Percentiles rank a stretch among this genome's conserved stretches.
Evolutionary conservation across 2,888 invertebrate genomes (phyloP).

Genomic region (Uropetala carovei): DNA sequence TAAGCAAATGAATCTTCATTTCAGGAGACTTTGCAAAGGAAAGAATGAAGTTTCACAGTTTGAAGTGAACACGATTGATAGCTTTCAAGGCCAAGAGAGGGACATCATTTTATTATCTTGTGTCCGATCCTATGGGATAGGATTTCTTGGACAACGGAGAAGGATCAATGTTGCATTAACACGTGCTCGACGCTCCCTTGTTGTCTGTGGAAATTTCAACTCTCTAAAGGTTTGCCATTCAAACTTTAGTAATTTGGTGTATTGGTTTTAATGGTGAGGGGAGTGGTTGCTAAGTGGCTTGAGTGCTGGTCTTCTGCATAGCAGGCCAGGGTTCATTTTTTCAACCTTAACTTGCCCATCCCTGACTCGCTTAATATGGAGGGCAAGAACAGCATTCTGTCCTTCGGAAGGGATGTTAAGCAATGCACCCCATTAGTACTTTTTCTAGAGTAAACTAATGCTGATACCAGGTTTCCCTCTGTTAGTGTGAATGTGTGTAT

Average conservation of each 20-base stretch:
- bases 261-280: no score
- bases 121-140: slow-evolving; percentile 77
- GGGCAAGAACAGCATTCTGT: no score
- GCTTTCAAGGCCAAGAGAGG: slow-evolving; percentile 89
- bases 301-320: no score
- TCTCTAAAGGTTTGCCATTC: slow-evolving; percentile 75
- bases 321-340: no score
- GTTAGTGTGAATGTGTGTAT: no score
- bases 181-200: slow-evolving; percentile 86
- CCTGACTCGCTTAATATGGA: no score
- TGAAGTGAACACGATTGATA: slow-evolving; percentile 45
- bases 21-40: neutral
- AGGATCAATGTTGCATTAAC: slow-evolving; percentile 94
- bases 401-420: no score
- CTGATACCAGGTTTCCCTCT: no score
- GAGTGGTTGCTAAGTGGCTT: no score
- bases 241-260: neutral
- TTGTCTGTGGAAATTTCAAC: slow-evolving; percentile 91
- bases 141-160: slow-evolving; percentile 85
- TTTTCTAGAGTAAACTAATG: no score
- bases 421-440: no score
- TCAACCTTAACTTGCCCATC: no score
- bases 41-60: neutral
- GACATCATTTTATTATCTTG: slow-evolving; percentile 86
- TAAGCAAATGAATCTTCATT: neutral